Evolutionary conservation across 2,113 vertebrate species (phyloP), one percentile per base, ranked within the genome.

Genomic region (Urocitellus parryii): DNA sequence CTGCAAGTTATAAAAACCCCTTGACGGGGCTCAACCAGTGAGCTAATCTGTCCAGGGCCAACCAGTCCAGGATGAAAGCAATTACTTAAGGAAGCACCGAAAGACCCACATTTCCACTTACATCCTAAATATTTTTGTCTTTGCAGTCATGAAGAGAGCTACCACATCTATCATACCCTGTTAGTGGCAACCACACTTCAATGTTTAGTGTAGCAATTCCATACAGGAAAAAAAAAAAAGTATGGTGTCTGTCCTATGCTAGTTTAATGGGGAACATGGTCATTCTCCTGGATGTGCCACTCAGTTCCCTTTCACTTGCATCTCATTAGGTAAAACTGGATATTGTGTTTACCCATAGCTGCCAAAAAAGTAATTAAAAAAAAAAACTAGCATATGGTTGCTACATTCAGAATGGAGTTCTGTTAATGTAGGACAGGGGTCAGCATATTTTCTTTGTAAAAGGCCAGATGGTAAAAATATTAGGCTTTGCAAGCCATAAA

Each of bases 271-370:
- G 45, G 48, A 78, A 79, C 91, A 58, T 7, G 76, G 37, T 48
- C 48, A 34, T 27, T 63, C 91, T 88, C 16, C 16, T 85, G n/a
- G 58, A 87, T 34, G 10, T 39, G n/a, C 25, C 11, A n/a, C 76
- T 20, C 27, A 73, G 16, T 51, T 82, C 67, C 53, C 34, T 83
- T 92, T 78, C 56, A 83, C 63, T 90, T 95, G 56, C 29, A 87
- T 95, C 5, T 96, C 5, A 32, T 74, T 74, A 77, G 70, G 82
- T 39, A 82, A n/a, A 82, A 95, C 34, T 56, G 37, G 65, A 80
- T 42, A 11, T 78, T 1, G 14, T 8, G 2, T 48, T 34, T 67
- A 78, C 42, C 29, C 45, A 4, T 27, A 58, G 20, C 42, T 86
- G 24, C 32, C 65, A 92, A n/a, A 80, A 81, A 81, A 16, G 48